Conservation (phyloP, 2,888 invertebrate species). For the Dermolepida albohirtum region DNA sequence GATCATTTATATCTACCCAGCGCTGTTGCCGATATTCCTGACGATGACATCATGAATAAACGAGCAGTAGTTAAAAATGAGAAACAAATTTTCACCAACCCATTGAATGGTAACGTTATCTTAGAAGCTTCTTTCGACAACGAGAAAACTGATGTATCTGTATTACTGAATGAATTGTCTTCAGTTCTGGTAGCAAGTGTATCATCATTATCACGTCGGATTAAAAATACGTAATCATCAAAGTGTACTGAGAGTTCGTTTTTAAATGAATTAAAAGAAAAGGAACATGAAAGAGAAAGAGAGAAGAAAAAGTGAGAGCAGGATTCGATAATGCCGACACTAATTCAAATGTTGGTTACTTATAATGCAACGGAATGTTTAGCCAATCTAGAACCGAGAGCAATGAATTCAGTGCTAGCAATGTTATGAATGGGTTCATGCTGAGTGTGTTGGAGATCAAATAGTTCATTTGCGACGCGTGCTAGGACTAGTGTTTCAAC, state of each 20-base stretch:
- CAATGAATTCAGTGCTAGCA: constrained; percentile 30
- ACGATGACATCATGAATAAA: constrained; percentile 20
- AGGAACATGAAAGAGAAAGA: constrained; percentile 26
- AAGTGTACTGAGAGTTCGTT: constrained; percentile 29
- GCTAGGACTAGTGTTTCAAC: no score
- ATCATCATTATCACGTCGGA: constrained; percentile 23
- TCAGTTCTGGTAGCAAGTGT: constrained; percentile 24
- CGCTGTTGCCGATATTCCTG: constrained; percentile 17
- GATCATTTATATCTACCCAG: constrained; percentile 40
- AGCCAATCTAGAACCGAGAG: constrained; percentile 26
- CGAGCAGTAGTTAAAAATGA: constrained; percentile 19
- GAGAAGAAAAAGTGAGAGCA: constrained; percentile 16
- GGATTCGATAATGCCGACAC: constrained; percentile 28
- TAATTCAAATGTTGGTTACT: constrained; percentile 25
- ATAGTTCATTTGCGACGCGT: no score
- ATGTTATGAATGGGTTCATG: constrained; percentile 22
- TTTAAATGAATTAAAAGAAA: constrained; percentile 32
- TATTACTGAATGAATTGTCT: constrained; percentile 27
- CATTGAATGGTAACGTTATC: not conserved
- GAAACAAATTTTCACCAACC: not conserved
- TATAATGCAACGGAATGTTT: constrained; percentile 25
- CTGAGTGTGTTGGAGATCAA: constrained; percentile 8
- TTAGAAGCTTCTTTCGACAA: not conserved
- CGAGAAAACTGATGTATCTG: constrained; percentile 24
- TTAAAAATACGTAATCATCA: constrained; percentile 21